Percentiles rank a stretch among this genome's conserved stretches.
phyloP scores from a whole-genome alignment of 1,140 invertebrate species.

The Mylabris phalerata region DNA sequence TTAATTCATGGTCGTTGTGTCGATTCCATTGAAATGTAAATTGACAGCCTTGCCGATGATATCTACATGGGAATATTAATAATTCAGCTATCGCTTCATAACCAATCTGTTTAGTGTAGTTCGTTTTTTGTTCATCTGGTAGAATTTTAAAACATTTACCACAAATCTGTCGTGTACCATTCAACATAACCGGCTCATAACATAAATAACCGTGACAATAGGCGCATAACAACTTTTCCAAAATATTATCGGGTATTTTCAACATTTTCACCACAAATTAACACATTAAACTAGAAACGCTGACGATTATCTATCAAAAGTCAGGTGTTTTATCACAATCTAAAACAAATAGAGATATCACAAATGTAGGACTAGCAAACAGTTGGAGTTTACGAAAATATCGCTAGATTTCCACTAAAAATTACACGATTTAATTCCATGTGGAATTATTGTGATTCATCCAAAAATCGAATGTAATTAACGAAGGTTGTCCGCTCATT shows the following conservation, averaged over 20 bases:
- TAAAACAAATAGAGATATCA: too few relatives aligned
- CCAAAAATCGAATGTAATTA: too few relatives aligned
- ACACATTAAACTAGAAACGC: too few relatives aligned
- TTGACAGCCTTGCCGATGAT: conserved; percentile 14
- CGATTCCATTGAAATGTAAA: conserved; percentile 9
- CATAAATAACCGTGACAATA: conserved; percentile 18
- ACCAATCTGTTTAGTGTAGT: conserved; percentile 18
- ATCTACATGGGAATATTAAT: conserved; percentile 20
- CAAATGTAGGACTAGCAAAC: too few relatives aligned
- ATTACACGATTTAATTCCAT: too few relatives aligned
- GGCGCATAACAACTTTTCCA: conserved; percentile 17
- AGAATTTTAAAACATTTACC: conserved; percentile 23
- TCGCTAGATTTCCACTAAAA: too few relatives aligned
- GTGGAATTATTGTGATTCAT: too few relatives aligned
- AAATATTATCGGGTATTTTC: conserved; percentile 3
- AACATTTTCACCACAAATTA: conserved; percentile 3
- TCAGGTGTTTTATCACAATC: too few relatives aligned
- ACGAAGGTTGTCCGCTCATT: too few relatives aligned
- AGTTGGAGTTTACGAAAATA: too few relatives aligned
- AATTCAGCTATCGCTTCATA: conserved; percentile 14
- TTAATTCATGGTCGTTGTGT: conserved; percentile 14
- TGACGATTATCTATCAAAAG: too few relatives aligned
- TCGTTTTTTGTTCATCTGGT: conserved; percentile 5
- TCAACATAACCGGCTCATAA: conserved; percentile 13
- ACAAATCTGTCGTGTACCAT: conserved; percentile 13